phyloP scores from a whole-genome alignment of 1,140 invertebrate species.

The Copidosoma floridanum region DNA sequence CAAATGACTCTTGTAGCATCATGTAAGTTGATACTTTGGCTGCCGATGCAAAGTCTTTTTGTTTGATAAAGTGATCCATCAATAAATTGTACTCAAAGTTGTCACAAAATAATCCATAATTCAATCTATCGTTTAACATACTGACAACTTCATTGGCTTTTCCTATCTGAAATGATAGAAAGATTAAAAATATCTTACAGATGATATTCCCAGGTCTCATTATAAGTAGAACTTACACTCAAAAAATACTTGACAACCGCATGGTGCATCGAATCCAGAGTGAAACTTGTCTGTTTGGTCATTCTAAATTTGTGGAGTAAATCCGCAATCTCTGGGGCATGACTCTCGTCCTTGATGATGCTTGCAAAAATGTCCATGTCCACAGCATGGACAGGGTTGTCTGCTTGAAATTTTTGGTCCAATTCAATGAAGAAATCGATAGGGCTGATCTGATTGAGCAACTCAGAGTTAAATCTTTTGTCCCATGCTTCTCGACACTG shows the following conservation, averaged over 20 bases:
- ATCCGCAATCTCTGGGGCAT: constrained; percentile 67
- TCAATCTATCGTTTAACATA: constrained; percentile 76
- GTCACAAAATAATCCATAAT: constrained; percentile 89
- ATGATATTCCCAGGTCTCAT: not conserved
- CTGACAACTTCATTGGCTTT: constrained; percentile 63
- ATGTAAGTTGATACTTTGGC: constrained; percentile 73
- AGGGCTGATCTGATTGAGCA: constrained; percentile 65
- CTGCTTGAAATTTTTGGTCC: constrained; percentile 60
- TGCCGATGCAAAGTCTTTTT: constrained; percentile 69
- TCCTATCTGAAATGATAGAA: constrained; percentile 5
- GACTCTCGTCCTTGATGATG: constrained; percentile 52
- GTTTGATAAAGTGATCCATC: constrained; percentile 77
- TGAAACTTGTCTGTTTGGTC: constrained; percentile 66
- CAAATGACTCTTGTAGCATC: constrained; percentile 87
- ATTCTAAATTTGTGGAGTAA: constrained; percentile 69
- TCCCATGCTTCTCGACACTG: constrained; percentile 68
- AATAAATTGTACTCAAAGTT: constrained; percentile 74
- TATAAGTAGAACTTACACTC: constrained; percentile 47
- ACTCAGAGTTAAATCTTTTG: constrained; percentile 58
- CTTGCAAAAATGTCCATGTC: constrained; percentile 77
- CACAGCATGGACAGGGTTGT: constrained; percentile 63
- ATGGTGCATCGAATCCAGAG: constrained; percentile 77
- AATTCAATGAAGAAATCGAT: constrained; percentile 65
- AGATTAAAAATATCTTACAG: not conserved
- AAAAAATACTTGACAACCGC: constrained; percentile 72